A percentile compares a stretch with the other conserved stretches of the same genome.
These are phyloP conservation scores for Lepus oiostolus DNA, from an alignment of 2,797 vertebrate species.

Conservation along the genomic window DNA sequence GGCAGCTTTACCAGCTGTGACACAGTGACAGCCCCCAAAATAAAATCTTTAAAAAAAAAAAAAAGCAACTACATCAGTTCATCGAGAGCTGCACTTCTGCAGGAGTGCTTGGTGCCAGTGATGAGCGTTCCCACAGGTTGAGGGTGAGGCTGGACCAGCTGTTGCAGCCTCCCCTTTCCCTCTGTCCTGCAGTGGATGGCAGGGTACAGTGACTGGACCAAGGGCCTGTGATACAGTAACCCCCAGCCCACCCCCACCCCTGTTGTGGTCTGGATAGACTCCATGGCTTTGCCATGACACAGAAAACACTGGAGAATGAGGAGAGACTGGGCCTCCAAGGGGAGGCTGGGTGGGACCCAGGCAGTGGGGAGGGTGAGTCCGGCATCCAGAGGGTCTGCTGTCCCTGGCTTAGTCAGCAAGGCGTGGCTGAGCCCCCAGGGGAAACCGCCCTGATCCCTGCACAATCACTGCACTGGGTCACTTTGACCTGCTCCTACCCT, in stretches of 20 bases:
- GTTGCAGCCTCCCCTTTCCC: neutral
- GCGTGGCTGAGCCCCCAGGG: neutral
- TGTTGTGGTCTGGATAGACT: neutral
- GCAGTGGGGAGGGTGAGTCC: too few species aligned
- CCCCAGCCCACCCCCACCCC: neutral
- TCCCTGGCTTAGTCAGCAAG: neutral
- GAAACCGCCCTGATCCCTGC: neutral
- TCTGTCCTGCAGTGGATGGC: neutral
- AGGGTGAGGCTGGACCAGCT: neutral
- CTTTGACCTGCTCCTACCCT: too few species aligned
- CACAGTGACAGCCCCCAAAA: too few species aligned
- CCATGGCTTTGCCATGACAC: neutral
- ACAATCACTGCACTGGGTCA: neutral
- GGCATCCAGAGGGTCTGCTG: neutral
- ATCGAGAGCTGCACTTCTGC: neutral
- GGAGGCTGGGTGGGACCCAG: neutral
- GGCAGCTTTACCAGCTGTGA: too few species aligned
- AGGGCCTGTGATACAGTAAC: neutral
- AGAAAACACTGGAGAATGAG: neutral
- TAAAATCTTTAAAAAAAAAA: too few species aligned
- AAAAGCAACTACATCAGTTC: neutral
- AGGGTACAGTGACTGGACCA: neutral
- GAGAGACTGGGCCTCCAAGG: neutral
- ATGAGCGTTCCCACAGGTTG: neutral
- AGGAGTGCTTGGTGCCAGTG: neutral